Conservation (phyloP, 2,888 invertebrate species). For the Smittia sp. region DNA sequence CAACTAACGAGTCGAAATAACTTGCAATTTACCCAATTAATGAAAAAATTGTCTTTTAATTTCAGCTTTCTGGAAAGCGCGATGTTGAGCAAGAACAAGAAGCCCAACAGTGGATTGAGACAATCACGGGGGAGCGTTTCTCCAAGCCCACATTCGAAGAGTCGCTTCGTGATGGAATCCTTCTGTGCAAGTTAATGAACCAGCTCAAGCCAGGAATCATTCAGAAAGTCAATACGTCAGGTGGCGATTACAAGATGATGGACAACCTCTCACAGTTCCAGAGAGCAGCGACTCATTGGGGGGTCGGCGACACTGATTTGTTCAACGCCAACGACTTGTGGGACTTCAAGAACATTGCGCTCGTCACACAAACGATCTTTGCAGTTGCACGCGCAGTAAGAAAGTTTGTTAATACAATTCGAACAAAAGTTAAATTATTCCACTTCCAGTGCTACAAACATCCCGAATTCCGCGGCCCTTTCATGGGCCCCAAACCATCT, state of each 20-base stretch:
- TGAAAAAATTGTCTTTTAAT: neutral
- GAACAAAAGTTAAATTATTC: neutral
- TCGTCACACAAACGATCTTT: conserved; percentile 83
- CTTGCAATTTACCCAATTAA: too few relatives aligned
- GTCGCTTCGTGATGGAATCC: conserved; percentile 76
- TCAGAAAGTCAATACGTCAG: conserved; percentile 75
- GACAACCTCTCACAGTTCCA: conserved; percentile 90
- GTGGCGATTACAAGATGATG: conserved; percentile 95
- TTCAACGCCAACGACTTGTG: conserved; percentile 92
- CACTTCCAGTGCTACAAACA: conserved; percentile 60
- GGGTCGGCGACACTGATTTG: conserved; percentile 80
- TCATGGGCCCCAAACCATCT: conserved; percentile 78
- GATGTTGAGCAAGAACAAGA: conserved; percentile 78
- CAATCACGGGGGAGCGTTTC: conserved; percentile 73
- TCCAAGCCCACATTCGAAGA: conserved; percentile 67
- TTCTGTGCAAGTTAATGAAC: conserved; percentile 88
- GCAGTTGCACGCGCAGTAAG: conserved; percentile 82
- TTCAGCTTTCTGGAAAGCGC: conserved; percentile 79
- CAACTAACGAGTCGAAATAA: too few relatives aligned
- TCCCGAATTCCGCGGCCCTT: conserved; percentile 80
- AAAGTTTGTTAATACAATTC: conserved; percentile 28
- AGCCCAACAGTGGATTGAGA: conserved; percentile 90
- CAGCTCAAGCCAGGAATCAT: conserved; percentile 80
- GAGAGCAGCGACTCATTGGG: conserved; percentile 76
- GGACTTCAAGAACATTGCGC: conserved; percentile 84